phyloP scores from a whole-genome alignment of 1,140 invertebrate genomes.

The Ceratina japonica region DNA sequence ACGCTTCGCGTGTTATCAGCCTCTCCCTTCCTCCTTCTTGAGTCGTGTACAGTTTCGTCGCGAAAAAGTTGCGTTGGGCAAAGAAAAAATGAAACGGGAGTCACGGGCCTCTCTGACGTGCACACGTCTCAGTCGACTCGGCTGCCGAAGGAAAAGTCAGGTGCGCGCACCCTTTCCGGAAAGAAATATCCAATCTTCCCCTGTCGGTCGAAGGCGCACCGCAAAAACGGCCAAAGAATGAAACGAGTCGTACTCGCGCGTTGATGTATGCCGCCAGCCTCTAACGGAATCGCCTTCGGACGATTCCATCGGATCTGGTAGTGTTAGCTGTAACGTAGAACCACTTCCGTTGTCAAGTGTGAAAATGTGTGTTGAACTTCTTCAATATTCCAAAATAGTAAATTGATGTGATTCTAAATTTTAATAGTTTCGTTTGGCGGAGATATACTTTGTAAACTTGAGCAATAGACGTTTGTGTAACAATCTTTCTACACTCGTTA shows the following conservation, averaged over 20 bases:
- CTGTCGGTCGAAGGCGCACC: conserved; percentile 59
- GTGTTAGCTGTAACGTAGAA: not conserved
- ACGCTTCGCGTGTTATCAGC: conserved; percentile 20
- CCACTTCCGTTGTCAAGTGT: not conserved
- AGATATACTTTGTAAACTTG: no score
- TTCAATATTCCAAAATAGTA: not conserved
- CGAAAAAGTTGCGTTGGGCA: not conserved
- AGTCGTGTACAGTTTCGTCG: not conserved
- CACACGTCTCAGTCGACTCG: conserved; percentile 24
- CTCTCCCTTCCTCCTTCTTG: not conserved
- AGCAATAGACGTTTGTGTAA: no score
- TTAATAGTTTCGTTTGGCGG: no score
- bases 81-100: conserved; percentile 11
- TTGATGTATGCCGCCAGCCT: conserved; percentile 37
- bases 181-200: conserved; percentile 64
- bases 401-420: not conserved
- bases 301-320: conserved; percentile 3
- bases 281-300: conserved; percentile 15
- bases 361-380: not conserved
- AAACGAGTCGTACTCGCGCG: conserved; percentile 34
- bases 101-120: not conserved
- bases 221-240: conserved; percentile 57
- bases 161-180: conserved; percentile 22
- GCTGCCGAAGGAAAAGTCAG: conserved; percentile 46
- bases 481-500: no score